A percentile compares a stretch with the other conserved stretches of the same genome.
phyloP scores from a whole-genome alignment of 2,113 vertebrate species.

The Numenius arquata region DNA sequence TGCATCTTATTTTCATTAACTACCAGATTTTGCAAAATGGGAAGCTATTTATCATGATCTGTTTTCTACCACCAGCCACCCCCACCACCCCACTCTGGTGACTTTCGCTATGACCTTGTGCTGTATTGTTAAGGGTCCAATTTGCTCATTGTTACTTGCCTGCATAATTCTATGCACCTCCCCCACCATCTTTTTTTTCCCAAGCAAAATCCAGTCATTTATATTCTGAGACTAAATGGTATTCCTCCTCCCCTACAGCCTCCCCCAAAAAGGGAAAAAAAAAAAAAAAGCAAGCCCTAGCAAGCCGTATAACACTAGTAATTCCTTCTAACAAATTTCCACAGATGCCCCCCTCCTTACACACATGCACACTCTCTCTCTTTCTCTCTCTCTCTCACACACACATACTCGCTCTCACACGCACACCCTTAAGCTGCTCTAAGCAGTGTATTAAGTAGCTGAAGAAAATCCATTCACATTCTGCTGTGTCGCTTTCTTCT shows the following conservation, averaged over 20 bases:
- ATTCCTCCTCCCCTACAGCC: slow-evolving; percentile 78
- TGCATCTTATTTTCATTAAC: slow-evolving; percentile 90
- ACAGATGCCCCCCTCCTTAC: slow-evolving; percentile 62
- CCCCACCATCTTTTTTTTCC: slow-evolving; percentile 66
- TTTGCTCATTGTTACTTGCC: slow-evolving; percentile 92
- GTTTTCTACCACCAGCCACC: slow-evolving; percentile 88
- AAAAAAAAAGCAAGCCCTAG: slow-evolving; percentile 34
- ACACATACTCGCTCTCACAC: slow-evolving; percentile 58
- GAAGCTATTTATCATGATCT: slow-evolving; percentile 96
- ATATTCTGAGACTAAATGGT: slow-evolving; percentile 87
- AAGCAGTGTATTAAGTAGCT: slow-evolving; percentile 91
- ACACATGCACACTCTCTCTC: slow-evolving; percentile 31
- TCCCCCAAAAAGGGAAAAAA: slow-evolving; percentile 4
- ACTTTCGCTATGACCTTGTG: slow-evolving; percentile 95
- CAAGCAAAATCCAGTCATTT: slow-evolving; percentile 88
- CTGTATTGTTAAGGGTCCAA: slow-evolving; percentile 83
- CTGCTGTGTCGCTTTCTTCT: slow-evolving; percentile 84
- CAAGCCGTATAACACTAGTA: slow-evolving; percentile 83
- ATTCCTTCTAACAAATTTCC: slow-evolving; percentile 89
- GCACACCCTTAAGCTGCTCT: slow-evolving; percentile 87
- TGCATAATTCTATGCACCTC: slow-evolving; percentile 89
- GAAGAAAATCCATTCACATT: slow-evolving; percentile 88
- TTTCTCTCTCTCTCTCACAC: slow-evolving; percentile 43
- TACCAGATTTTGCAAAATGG: slow-evolving; percentile 93
- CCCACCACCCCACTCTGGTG: slow-evolving; percentile 78